Evolutionary conservation across 2,888 invertebrate genomes (phyloP), one percentile per base, ranked within the genome.

Genomic region (Sympetrum striolatum): DNA sequence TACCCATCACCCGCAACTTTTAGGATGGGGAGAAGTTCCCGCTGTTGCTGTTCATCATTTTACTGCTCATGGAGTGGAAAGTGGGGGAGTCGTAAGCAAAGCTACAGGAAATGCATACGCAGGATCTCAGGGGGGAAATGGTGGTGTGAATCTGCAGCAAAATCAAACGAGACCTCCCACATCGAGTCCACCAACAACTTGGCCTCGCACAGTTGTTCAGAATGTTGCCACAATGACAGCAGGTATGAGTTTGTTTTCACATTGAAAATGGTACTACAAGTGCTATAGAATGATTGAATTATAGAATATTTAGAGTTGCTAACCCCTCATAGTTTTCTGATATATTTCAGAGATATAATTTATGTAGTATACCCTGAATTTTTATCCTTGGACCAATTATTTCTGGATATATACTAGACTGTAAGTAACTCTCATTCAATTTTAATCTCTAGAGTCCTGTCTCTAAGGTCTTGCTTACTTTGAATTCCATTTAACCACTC

Each of bases 11-110:
- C 90, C 90, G 18, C 90, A 91, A 22, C 18, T 91, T n/a, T 81
- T 91, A n/a, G 86, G 91, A 22, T 91, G 91, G 91, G 91, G 91
- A 53, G 91, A 91, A 48, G 90, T 91, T 58, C 91, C 91, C 10
- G 39, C 90, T 10, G 80, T 80, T 14, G 80, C 80, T 48, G 80
- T 90, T 12, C 90, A 80, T 35, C 90, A 90, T 18, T 86, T 86
- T 64, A 60, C 86, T 37, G 60, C 86, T 60, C 86, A 86, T 64
- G 86, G 86, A 60, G 86, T 86, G 6, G 90, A 80, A 37, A 58
- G 58, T 22, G 80, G 58, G 31, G 35, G 39, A 15, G 90, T 80
- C 35, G 60, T 80, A 15, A 39, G 80, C 48, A 81, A 90, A 80
- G 22, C 44, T 48, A 35, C 90, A n/a, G 90, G 58, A 8, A 80